These are phyloP conservation scores for human (Homo sapiens) DNA, from an alignment of 2,113 vertebrate species.

Conservation along the genomic window DNA sequence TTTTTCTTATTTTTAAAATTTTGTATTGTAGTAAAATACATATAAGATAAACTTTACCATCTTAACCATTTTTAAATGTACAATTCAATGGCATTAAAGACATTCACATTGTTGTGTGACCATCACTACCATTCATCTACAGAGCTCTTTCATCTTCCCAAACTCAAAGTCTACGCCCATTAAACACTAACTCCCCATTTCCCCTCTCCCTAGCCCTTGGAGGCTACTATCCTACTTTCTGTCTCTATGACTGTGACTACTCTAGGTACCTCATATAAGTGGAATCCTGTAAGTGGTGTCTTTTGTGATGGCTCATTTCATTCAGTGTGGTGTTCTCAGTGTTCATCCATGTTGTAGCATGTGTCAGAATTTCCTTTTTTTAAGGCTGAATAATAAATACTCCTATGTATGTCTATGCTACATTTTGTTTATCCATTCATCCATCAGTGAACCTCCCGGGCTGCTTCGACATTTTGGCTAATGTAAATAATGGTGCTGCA, in stretches of 20 bases:
- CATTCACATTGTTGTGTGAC: not conserved
- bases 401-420: not conserved
- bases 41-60: not conserved
- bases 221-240: not conserved
- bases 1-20: not conserved
- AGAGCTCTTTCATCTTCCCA: not conserved
- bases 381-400: not conserved
- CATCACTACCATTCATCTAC: not conserved
- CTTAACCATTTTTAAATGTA: not conserved
- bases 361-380: not conserved
- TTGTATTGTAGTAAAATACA: not conserved
- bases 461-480: not conserved
- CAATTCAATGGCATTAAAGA: not conserved
- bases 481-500: not conserved
- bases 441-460: too few relatives aligned
- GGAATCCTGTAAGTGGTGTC: not conserved
- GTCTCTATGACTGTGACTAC: not conserved
- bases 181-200: not conserved
- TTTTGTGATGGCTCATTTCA: not conserved
- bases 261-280: not conserved
- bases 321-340: not conserved
- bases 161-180: not conserved
- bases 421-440: not conserved
- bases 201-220: too few relatives aligned
- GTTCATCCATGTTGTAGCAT: not conserved